Evolutionary conservation across 2,113 vertebrate genomes (phyloP), one percentile per base, ranked within the genome.

Genomic region (Lanius ludovicianus): DNA sequence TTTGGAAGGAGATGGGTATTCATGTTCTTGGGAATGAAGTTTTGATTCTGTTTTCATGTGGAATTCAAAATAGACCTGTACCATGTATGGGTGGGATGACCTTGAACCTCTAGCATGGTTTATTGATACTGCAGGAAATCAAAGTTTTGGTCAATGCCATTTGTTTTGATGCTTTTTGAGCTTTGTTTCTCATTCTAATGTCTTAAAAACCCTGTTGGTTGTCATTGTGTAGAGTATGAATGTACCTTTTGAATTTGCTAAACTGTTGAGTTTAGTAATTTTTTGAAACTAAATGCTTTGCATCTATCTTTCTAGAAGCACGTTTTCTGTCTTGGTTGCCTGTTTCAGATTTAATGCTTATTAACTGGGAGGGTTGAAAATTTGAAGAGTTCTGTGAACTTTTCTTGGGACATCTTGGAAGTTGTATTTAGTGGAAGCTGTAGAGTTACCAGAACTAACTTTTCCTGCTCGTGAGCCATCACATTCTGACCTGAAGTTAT

Each of bases 41-140:
- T 65, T 68, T 59, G 30, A 30, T 86, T 80, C 20, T 67, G 2
- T 9, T 11, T 76, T 13, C 9, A 6, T 1, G 2, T 35, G 11
- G 30, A 9, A 52, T 59, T 84, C 10, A 46, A 46, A 84, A 35
- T 37, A 69, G 33, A 30, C 17, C 62, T 60, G 25, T 18, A 5
- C 28, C 1, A 0, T 50, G 7, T 44, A 5, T 79, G 0, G 1
- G 2, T 80, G 28, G 33, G 30, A 42, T 53, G 50, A 65, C 35
- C n/a, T 64, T 60, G 53, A 18, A 28, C 68, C 41, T 85, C 25
- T 56, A 30, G 4, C 15, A 5, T 56, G 62, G 11, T 55, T 75
- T 89, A 53, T 50, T 63, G 56, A 31, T 85, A 62, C 53, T 28
- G 31, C 27, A 73, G 24, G 33, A 91, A 78, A 56, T 87, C 10